A percentile compares a stretch with the other conserved stretches of the same genome.
phyloP scores from a whole-genome alignment of 2,797 vertebrate species.

The Pelochelys cantorii region DNA sequence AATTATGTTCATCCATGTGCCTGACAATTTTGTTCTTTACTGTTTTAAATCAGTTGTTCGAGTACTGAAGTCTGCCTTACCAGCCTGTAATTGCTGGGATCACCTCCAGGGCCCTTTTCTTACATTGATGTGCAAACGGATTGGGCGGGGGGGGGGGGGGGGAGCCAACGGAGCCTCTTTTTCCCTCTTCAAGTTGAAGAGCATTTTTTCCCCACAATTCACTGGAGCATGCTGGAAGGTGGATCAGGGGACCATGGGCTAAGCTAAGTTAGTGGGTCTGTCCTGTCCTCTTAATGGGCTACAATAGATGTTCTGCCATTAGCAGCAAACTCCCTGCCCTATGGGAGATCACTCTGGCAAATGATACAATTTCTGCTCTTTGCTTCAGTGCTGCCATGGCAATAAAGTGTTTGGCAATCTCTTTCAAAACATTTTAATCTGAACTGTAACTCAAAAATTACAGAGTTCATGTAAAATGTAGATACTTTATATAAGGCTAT shows the following conservation, averaged over 20 bases:
- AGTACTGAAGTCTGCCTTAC: too few relatives aligned
- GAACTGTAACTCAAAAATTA: background rate
- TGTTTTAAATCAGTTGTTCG: too few relatives aligned
- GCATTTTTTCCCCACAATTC: background rate
- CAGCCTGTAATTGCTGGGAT: too few relatives aligned
- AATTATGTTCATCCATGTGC: too few relatives aligned
- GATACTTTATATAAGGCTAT: background rate
- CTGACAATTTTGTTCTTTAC: too few relatives aligned
- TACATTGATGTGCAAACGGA: background rate
- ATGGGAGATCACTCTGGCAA: background rate
- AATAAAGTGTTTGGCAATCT: background rate
- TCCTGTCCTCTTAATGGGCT: background rate
- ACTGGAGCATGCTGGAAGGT: background rate
- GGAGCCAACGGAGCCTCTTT: background rate
- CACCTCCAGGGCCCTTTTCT: background rate
- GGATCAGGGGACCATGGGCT: background rate
- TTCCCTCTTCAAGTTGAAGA: background rate
- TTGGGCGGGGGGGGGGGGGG: background rate
- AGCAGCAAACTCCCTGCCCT: background rate
- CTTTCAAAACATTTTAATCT: background rate
- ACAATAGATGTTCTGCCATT: background rate
- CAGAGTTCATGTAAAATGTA: background rate
- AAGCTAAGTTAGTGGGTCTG: background rate
- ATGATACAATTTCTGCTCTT: background rate
- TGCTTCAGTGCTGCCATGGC: background rate